These are phyloP conservation scores for Craniophora ligustri DNA, from an alignment of 2,888 invertebrate genomes.

Conservation along the genomic window DNA sequence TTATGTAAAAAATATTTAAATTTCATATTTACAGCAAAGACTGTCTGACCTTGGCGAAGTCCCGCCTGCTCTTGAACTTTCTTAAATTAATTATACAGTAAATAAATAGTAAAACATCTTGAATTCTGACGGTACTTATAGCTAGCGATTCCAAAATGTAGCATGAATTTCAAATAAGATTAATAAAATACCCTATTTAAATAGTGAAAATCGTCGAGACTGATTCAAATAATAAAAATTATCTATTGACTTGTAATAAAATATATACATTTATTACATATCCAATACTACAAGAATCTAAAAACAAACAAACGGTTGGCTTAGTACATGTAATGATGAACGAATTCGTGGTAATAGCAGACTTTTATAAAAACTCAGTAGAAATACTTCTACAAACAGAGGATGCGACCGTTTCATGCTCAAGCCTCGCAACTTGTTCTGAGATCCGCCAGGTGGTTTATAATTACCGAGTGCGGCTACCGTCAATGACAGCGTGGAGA, in stretches of 20 bases:
- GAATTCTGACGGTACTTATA: not conserved
- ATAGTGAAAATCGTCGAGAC: not conserved
- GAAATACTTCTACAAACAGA: constrained; percentile 46
- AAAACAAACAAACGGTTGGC: too few relatives aligned
- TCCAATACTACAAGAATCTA: too few relatives aligned
- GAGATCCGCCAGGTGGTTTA: constrained; percentile 61
- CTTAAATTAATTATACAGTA: constrained; percentile 14
- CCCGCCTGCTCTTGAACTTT: constrained; percentile 10
- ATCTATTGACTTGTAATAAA: too few relatives aligned
- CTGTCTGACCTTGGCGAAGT: constrained; percentile 25
- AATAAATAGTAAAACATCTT: constrained; percentile 10
- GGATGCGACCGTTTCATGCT: constrained; percentile 57
- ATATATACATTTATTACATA: too few relatives aligned
- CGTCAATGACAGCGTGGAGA: constrained; percentile 66
- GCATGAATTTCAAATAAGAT: not conserved
- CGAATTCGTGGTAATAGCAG: constrained; percentile 23
- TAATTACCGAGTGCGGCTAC: constrained; percentile 60
- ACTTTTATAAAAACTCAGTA: constrained; percentile 28
- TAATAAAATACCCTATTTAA: not conserved
- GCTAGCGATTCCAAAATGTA: not conserved
- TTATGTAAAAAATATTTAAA: constrained; percentile 18
- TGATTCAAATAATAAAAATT: too few relatives aligned
- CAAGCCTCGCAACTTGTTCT: constrained; percentile 39
- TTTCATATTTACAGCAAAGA: constrained; percentile 7
- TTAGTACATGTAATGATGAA: too few relatives aligned